Percentiles rank a stretch among this genome's conserved stretches.
Conservation (phyloP, 1,140 invertebrate genomes). For the Drosophila neocordata region DNA sequence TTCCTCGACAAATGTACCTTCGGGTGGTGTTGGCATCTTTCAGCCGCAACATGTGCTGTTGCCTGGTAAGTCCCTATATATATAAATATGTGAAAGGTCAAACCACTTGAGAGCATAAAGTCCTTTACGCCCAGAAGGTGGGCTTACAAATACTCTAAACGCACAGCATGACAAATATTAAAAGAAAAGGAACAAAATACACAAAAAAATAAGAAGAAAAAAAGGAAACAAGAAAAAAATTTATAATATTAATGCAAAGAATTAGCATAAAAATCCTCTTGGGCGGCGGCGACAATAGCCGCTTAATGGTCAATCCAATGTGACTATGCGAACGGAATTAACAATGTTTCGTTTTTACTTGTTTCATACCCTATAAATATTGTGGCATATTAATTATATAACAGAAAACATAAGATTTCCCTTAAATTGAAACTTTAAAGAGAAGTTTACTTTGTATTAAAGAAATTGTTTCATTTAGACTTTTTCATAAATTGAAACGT, state of each 20-base stretch:
- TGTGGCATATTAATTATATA: no score
- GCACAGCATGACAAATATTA: not conserved
- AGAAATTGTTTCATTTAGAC: no score
- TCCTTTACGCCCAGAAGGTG: not conserved
- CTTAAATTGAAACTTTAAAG: no score
- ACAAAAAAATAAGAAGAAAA: not conserved
- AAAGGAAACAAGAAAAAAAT: not conserved
- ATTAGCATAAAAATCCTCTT: constrained; percentile 56
- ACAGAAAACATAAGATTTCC: no score
- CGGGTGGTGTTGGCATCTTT: constrained; percentile 57
- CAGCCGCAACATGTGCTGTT: constrained; percentile 81
- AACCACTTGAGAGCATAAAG: constrained; percentile 13
- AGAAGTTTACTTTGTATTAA: no score
- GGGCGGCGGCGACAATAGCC: constrained; percentile 63
- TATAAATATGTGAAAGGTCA: constrained; percentile 33
- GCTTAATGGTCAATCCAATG: constrained; percentile 47
- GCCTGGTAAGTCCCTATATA: constrained; percentile 65
- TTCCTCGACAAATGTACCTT: constrained; percentile 34
- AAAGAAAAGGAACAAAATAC: not conserved
- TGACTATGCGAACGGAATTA: constrained; percentile 36
- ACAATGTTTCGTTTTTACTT: constrained; percentile 24
- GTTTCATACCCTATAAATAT: not conserved
- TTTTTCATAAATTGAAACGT: no score
- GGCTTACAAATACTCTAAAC: not conserved
- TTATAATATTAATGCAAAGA: not conserved